phyloP scores from a whole-genome alignment of 2,888 invertebrate genomes.

The Drosophila pseudotalamancana region DNA sequence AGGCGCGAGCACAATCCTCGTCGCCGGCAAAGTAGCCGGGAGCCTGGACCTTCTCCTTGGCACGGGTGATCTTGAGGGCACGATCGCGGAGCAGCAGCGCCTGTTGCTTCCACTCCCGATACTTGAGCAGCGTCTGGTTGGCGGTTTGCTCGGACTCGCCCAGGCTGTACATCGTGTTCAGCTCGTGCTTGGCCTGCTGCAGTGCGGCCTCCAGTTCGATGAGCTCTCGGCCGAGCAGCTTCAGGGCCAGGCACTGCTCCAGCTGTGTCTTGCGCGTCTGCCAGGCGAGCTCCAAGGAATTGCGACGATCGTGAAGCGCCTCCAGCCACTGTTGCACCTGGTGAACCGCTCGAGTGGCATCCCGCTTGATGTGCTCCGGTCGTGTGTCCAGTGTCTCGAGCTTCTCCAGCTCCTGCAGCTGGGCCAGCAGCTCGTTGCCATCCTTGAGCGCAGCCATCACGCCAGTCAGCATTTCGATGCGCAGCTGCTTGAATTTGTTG shows the following conservation, averaged over 20 bases:
- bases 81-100: constrained; percentile 90
- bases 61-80: constrained; percentile 90
- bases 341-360: constrained; percentile 85
- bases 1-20: constrained; percentile 88
- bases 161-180: constrained; percentile 85
- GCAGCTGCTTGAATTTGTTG: constrained; percentile 89
- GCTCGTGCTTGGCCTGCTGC: constrained; percentile 85
- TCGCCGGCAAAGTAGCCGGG: constrained; percentile 89
- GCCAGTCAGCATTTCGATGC: constrained; percentile 89
- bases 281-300: constrained; percentile 89
- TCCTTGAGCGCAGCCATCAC: constrained; percentile 92
- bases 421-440: constrained; percentile 90
- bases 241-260: constrained; percentile 91
- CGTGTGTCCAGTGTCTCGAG: constrained; percentile 91
- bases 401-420: constrained; percentile 90
- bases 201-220: constrained; percentile 87
- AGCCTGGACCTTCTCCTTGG: constrained; percentile 90
- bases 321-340: constrained; percentile 91
- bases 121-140: constrained; percentile 88
- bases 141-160: constrained; percentile 90
- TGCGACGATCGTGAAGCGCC: constrained; percentile 90
- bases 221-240: constrained; percentile 90
- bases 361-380: constrained; percentile 87
- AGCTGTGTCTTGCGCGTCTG: constrained; percentile 89
- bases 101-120: constrained; percentile 88